These are phyloP conservation scores for Drosophila tsacasi DNA, from an alignment of 1,140 invertebrate species.

Conservation along the genomic window DNA sequence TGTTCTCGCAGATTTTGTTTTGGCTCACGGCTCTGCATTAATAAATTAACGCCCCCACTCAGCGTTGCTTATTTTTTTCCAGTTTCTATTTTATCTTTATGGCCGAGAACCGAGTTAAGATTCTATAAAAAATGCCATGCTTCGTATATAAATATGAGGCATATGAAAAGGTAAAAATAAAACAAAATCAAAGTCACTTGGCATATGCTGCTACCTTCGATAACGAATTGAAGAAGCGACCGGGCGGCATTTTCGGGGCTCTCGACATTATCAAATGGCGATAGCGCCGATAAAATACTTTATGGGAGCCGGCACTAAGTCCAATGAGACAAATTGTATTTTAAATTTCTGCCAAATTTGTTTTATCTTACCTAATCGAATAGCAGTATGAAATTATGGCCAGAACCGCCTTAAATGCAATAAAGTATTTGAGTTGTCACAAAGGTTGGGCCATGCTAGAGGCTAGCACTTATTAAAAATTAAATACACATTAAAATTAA, in stretches of 20 bases:
- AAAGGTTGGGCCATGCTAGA: neutral
- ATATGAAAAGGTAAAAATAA: conserved; percentile 33
- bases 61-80: conserved; percentile 42
- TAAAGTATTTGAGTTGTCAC: conserved; percentile 10
- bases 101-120: conserved; percentile 48
- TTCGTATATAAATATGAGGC: conserved; percentile 12
- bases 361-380: conserved; percentile 40
- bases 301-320: conserved; percentile 56
- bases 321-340: conserved; percentile 74
- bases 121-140: conserved; percentile 57
- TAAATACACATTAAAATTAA: neutral
- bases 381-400: conserved; percentile 17
- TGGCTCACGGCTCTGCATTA: conserved; percentile 63
- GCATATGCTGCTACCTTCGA: conserved; percentile 44
- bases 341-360: conserved; percentile 48
- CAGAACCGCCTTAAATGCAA: neutral
- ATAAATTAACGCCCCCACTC: conserved; percentile 78
- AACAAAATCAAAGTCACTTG: conserved; percentile 59
- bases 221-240: conserved; percentile 55
- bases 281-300: conserved; percentile 74
- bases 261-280: conserved; percentile 62
- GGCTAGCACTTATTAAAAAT: conserved; percentile 12
- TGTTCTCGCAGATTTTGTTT: conserved; percentile 69
- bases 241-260: conserved; percentile 27
- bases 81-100: conserved; percentile 66